Conservation (phyloP, 2,888 invertebrate genomes). For the Rhyacophila evoluta region DNA sequence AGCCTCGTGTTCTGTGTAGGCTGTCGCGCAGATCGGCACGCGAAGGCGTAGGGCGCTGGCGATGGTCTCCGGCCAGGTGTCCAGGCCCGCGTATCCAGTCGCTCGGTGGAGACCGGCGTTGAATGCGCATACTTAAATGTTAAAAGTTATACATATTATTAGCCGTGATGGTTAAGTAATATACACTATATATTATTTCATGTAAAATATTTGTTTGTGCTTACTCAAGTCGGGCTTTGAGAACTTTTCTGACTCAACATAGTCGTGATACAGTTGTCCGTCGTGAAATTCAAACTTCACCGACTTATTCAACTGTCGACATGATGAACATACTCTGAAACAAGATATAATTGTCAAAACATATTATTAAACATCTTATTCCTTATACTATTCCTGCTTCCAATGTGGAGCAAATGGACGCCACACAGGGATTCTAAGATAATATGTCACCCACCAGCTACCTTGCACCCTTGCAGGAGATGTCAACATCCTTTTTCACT, state of each 20-base stretch:
- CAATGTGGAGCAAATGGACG: no score
- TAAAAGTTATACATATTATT: no score
- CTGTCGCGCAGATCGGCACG: constrained; percentile 75
- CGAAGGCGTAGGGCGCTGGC: constrained; percentile 68
- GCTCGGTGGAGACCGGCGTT: constrained; percentile 79
- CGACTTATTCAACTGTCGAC: constrained; percentile 65
- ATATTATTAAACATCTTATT: no score
- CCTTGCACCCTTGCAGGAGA: no score
- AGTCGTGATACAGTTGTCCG: constrained; percentile 69
- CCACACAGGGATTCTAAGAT: no score
- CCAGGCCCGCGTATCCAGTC: constrained; percentile 73
- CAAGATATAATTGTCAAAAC: neutral
- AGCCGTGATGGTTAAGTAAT: no score
- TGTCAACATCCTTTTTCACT: no score
- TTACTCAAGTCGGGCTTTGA: constrained; percentile 71
- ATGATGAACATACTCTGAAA: constrained; percentile 68
- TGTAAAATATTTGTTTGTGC: no score
- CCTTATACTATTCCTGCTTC: no score
- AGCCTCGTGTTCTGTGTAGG: constrained; percentile 77
- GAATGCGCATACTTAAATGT: constrained; percentile 80
- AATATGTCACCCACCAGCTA: no score
- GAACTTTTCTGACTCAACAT: constrained; percentile 64
- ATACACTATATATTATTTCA: no score
- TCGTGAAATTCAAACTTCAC: constrained; percentile 70
- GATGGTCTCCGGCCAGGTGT: constrained; percentile 78